Evolutionary conservation across 2,797 vertebrate genomes (phyloP).

Genomic region (Mus caroli): DNA sequence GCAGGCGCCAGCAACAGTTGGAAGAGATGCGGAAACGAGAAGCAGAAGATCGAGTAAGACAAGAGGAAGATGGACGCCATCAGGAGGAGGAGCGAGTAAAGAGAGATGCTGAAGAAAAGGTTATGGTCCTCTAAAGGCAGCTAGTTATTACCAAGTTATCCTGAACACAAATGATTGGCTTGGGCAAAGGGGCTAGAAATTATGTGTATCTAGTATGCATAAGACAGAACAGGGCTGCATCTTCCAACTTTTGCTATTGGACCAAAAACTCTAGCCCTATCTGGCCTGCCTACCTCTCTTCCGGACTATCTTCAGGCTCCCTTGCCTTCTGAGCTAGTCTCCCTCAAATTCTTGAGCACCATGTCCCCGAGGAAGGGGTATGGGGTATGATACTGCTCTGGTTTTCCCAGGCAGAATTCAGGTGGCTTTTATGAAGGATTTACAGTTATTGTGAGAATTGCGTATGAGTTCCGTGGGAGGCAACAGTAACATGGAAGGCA

Average conservation of each 20-base stretch:
- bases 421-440: neutral
- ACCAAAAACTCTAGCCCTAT: conserved; percentile 40
- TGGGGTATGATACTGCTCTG: neutral
- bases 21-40: conserved; percentile 97
- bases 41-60: conserved; percentile 95
- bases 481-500: neutral
- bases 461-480: neutral
- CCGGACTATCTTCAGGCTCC: conserved; percentile 57
- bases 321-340: conserved; percentile 18
- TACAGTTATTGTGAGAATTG: neutral
- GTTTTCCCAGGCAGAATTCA: neutral
- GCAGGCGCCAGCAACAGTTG: conserved; percentile 96
- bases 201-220: neutral
- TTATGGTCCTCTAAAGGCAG: conserved; percentile 86
- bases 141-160: conserved; percentile 62
- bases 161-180: conserved; percentile 51
- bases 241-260: conserved; percentile 46
- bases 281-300: conserved; percentile 68
- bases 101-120: conserved; percentile 97
- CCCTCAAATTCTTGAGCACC: conserved; percentile 54
- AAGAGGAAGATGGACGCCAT: conserved; percentile 94
- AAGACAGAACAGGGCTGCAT: conserved; percentile 47
- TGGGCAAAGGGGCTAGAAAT: conserved; percentile 50
- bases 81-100: conserved; percentile 92
- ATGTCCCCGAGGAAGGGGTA: neutral